These are phyloP conservation scores for Halictus quadricinctus DNA, from an alignment of 2,888 invertebrate genomes.

Conservation along the genomic window DNA sequence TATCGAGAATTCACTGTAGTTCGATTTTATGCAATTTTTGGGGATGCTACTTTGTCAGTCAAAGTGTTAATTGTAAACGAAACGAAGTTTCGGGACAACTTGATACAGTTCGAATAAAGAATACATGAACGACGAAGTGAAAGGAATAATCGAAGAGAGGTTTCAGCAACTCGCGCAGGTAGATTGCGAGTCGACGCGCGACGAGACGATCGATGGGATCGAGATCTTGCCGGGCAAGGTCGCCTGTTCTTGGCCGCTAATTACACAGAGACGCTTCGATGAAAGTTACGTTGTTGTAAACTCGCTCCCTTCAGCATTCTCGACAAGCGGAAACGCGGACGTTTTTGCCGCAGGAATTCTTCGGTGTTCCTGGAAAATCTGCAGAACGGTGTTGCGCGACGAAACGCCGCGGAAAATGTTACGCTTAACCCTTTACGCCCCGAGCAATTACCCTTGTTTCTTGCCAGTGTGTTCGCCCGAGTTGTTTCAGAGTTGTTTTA, in stretches of 20 bases:
- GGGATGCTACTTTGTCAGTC: not conserved
- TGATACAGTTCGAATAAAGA: not conserved
- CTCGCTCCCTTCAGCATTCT: conserved; percentile 3
- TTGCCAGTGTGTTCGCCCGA: conserved; percentile 14
- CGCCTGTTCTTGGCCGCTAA: conserved; percentile 34
- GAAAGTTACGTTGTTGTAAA: conserved; percentile 34
- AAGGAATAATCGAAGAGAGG: not conserved
- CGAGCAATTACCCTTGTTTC: conserved; percentile 1
- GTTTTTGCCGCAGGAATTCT: conserved; percentile 24
- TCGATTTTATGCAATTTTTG: no score
- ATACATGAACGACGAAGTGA: not conserved
- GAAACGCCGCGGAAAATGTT: not conserved
- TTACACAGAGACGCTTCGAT: conserved; percentile 31
- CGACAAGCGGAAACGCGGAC: conserved; percentile 8
- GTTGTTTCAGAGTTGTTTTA: conserved; percentile 3
- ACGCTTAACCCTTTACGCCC: not conserved
- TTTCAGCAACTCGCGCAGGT: not conserved
- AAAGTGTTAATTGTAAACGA: not conserved
- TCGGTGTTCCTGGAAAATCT: conserved; percentile 9
- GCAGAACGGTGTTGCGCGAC: not conserved
- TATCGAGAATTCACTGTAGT: no score
- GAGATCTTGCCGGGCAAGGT: conserved; percentile 42
- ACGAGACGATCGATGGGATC: conserved; percentile 42
- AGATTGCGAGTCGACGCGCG: not conserved
- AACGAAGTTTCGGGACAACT: not conserved